Evolutionary conservation across 1,140 invertebrate species (phyloP), one percentile per base, ranked within the genome.

Genomic region (Brachionus rubens): DNA sequence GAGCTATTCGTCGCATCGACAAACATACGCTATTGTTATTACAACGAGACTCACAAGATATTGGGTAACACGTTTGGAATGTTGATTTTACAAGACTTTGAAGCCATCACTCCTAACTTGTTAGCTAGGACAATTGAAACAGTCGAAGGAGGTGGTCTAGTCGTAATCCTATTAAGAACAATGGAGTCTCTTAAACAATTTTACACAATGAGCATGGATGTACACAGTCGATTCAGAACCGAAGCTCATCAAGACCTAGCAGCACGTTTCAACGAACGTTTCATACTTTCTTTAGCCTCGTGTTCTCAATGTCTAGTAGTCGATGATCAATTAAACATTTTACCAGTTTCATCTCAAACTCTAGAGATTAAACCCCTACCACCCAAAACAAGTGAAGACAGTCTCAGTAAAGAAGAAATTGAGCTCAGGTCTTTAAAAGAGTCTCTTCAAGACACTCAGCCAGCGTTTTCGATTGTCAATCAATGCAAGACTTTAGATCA

Each of bases 61-160:
- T 87, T 99, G 1, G 97, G 97, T 68, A 94, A 96, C 78, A 99
- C 96, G 0, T 99, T 91, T 86, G 95, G 94, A 75, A 96, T 97
- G 88, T 95, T 94, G 86, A 89, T 99, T 76, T 86, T 98, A 76
- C 94, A 97, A 90, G 96, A 99, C 86, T 99, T 99, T 88, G 96
- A 99, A 87, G 96, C 96, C 2, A 80, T 99, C 0, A 99, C 96
- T n/a, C 97, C 97, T 5, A 99, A 99, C 85, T 87, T 98, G 48
- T 86, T 99, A 80, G 97, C 97, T 0, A 87, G 96, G 78, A 98
- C 96, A 5, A 90, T 99, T 79, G 97, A 99, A 88, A 99, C 97
- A 0, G 93, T 99, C 0, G 94, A 98, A 88, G 96, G 97, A 70
- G 96, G 97, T 76, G 97, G 97, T 21, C 80, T 98, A 0, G 90